A percentile compares a stretch with the other conserved stretches of the same genome.
These are phyloP conservation scores for Dasysyrphus albostriatus DNA, from an alignment of 2,888 invertebrate genomes.

Conservation along the genomic window DNA sequence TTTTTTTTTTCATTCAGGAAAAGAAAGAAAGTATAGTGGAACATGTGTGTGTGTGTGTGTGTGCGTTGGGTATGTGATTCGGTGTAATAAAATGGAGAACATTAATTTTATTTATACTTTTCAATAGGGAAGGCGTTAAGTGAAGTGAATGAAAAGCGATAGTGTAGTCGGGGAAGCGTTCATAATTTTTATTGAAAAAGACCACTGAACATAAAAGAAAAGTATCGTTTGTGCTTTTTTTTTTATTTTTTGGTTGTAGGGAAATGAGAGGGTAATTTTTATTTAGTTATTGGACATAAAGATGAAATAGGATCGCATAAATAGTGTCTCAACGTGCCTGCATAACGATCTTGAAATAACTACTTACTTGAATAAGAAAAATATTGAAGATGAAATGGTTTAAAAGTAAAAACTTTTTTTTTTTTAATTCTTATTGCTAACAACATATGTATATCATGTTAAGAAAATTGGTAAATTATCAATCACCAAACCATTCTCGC, in stretches of 20 bases:
- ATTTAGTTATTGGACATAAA: not conserved
- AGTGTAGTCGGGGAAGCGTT: conserved; percentile 45
- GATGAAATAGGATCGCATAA: not conserved
- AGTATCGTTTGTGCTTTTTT: conserved; percentile 1
- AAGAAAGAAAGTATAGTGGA: not conserved
- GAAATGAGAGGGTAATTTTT: conserved; percentile 3
- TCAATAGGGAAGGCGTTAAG: conserved; percentile 70
- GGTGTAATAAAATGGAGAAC: conserved; percentile 66
- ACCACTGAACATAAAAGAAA: not conserved
- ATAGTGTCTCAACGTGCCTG: not conserved
- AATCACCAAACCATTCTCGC: no score
- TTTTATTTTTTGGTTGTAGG: not conserved
- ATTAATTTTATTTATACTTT: conserved; percentile 74
- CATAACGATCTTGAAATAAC: not conserved
- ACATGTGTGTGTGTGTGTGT: conserved; percentile 15
- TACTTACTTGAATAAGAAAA: no score
- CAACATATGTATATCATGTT: no score
- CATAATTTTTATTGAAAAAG: conserved; percentile 67
- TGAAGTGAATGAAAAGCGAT: conserved; percentile 71
- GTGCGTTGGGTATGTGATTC: conserved; percentile 57
- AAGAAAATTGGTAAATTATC: no score
- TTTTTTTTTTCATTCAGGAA: not conserved
- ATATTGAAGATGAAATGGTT: no score
- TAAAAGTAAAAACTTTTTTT: no score
- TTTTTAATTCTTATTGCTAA: no score